These are phyloP conservation scores for Rhopalosiphum maidis DNA, from an alignment of 1,140 invertebrate genomes.

Conservation along the genomic window DNA sequence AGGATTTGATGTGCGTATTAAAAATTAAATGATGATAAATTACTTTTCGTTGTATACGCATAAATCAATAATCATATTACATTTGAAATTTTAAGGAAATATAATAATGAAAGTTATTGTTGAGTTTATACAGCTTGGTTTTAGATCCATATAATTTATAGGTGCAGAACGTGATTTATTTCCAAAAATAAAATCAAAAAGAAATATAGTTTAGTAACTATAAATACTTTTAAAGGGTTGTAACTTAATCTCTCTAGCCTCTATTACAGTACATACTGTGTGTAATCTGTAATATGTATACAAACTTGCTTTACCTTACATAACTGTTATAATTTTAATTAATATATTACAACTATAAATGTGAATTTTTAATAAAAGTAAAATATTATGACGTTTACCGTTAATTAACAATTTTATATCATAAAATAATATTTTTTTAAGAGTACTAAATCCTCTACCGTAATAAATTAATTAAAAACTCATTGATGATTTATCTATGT, in stretches of 20 bases:
- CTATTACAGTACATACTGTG: not conserved
- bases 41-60: not conserved
- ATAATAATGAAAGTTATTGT: not conserved
- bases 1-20: not conserved
- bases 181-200: slow-evolving; percentile 8
- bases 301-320: not conserved
- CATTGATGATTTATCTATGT: not conserved
- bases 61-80: not conserved
- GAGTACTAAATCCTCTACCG: not conserved
- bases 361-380: not conserved
- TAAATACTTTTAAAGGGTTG: not conserved
- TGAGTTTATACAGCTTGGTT: not conserved
- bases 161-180: not conserved
- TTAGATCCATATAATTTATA: not conserved
- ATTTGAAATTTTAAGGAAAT: not conserved
- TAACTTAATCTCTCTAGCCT: not conserved
- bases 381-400: no score
- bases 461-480: not conserved
- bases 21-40: not conserved
- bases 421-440: not conserved
- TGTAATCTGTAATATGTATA: not conserved
- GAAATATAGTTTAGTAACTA: not conserved
- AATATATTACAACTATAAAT: not conserved
- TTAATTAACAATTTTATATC: not conserved
- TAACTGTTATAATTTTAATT: not conserved